phyloP scores from a whole-genome alignment of 2,113 vertebrate genomes.

The Brachyhypopomus occidentalis region DNA sequence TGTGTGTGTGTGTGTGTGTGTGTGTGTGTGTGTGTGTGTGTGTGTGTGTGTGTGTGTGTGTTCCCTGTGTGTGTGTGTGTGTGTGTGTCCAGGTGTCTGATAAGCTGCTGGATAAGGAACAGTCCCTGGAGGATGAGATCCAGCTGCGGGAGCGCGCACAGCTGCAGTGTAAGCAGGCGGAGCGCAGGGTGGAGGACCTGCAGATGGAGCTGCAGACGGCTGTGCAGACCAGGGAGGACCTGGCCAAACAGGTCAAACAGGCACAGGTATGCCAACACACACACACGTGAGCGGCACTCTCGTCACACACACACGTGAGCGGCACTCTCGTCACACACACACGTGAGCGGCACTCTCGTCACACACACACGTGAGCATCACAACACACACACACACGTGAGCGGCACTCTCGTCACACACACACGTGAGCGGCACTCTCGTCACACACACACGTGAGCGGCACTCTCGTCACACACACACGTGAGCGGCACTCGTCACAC shows the following conservation, averaged over 20 bases:
- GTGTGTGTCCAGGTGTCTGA: conserved; percentile 66
- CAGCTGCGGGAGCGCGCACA: conserved; percentile 74
- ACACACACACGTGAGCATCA: too few relatives aligned
- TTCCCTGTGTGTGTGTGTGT: conserved; percentile 31
- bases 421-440: too few relatives aligned
- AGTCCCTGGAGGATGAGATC: conserved; percentile 76
- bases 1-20: conserved; percentile 14
- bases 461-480: too few relatives aligned
- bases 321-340: too few relatives aligned
- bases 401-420: too few relatives aligned
- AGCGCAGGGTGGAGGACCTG: conserved; percentile 73
- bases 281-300: too few relatives aligned
- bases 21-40: conserved; percentile 21
- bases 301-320: too few relatives aligned
- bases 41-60: conserved; percentile 22
- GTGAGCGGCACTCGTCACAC: too few relatives aligned
- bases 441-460: too few relatives aligned
- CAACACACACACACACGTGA: too few relatives aligned
- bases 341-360: too few relatives aligned
- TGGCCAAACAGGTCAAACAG: conserved; percentile 72
- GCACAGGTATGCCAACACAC: conserved; percentile 63
- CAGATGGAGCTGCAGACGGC: conserved; percentile 73
- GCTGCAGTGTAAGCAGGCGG: conserved; percentile 76
- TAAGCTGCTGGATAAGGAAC: conserved; percentile 74
- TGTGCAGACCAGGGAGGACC: conserved; percentile 71